Conservation (phyloP, 1,140 invertebrate species). For the Scaptomyza pallida region DNA sequence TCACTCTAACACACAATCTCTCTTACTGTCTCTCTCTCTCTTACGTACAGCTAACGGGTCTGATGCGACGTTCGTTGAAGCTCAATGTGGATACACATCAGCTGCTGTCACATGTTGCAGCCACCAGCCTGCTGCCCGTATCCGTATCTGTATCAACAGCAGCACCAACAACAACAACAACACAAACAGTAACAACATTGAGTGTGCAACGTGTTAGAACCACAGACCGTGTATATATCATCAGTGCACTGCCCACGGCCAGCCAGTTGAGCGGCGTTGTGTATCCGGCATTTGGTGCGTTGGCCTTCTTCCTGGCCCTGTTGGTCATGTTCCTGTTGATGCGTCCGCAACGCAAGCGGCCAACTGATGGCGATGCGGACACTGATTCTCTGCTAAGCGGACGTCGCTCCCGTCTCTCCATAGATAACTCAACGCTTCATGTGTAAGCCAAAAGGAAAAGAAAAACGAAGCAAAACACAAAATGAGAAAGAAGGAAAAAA, state of each 20-base stretch:
- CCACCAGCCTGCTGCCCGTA: slow-evolving; percentile 9
- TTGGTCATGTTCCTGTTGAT: slow-evolving; percentile 74
- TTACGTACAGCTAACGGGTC: slow-evolving; percentile 61
- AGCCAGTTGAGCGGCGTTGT: slow-evolving; percentile 68
- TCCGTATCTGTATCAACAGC: not conserved
- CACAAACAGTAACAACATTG: slow-evolving; percentile 5
- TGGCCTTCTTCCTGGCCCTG: slow-evolving; percentile 69
- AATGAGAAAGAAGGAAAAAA: slow-evolving; percentile 21
- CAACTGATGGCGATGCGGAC: slow-evolving; percentile 43
- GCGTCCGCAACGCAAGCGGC: slow-evolving; percentile 70
- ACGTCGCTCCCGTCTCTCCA: slow-evolving; percentile 43
- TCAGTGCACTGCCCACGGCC: slow-evolving; percentile 66
- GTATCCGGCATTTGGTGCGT: slow-evolving; percentile 69
- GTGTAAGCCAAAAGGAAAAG: slow-evolving; percentile 37
- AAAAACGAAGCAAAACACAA: not conserved
- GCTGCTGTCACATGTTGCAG: slow-evolving; percentile 54
- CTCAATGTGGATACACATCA: slow-evolving; percentile 75
- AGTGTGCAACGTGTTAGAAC: slow-evolving; percentile 30
- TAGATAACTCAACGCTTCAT: slow-evolving; percentile 68
- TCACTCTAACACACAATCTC: no score
- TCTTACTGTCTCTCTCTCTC: no score
- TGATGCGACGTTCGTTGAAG: slow-evolving; percentile 77
- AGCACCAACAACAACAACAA: not conserved
- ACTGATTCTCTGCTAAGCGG: slow-evolving; percentile 60
- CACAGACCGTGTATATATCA: slow-evolving; percentile 73